Percentiles rank a stretch among this genome's conserved stretches.
Evolutionary conservation across 2,797 vertebrate genomes (phyloP).

Genomic region (Sebastes oblongus): DNA sequence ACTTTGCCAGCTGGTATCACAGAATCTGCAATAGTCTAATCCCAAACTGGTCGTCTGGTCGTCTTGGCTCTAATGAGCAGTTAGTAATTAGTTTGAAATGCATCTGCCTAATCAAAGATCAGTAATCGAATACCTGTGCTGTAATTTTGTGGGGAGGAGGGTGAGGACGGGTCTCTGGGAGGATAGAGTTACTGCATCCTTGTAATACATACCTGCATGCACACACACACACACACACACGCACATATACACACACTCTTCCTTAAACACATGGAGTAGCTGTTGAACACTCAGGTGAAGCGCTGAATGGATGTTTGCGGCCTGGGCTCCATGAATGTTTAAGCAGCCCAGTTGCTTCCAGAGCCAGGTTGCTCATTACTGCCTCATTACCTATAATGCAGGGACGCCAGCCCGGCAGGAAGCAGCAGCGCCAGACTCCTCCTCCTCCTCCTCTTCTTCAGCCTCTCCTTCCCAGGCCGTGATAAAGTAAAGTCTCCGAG

Average conservation of each 20-base stretch:
- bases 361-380: conserved; percentile 62
- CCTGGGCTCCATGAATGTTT: conserved; percentile 88
- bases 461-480: not conserved
- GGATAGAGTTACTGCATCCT: conserved; percentile 78
- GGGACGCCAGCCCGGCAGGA: conserved; percentile 38
- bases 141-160: conserved; percentile 74
- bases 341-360: conserved; percentile 67
- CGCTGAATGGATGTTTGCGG: conserved; percentile 74
- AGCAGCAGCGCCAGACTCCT: conserved; percentile 42
- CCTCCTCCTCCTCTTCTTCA: conserved; percentile 11
- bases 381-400: conserved; percentile 56
- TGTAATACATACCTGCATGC: conserved; percentile 74
- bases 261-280: conserved; percentile 58
- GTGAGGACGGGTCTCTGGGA: conserved; percentile 59
- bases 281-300: conserved; percentile 74
- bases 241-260: conserved; percentile 8
- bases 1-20: not conserved
- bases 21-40: not conserved
- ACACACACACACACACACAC: conserved; percentile 17
- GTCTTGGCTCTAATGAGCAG: conserved; percentile 21
- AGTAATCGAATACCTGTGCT: conserved; percentile 83
- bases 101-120: conserved; percentile 87
- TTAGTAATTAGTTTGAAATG: conserved; percentile 74
- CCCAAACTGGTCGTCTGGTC: not conserved
- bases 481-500: conserved; percentile 17